Conservation (phyloP, 2,888 invertebrate genomes). For the Nineta flava region DNA sequence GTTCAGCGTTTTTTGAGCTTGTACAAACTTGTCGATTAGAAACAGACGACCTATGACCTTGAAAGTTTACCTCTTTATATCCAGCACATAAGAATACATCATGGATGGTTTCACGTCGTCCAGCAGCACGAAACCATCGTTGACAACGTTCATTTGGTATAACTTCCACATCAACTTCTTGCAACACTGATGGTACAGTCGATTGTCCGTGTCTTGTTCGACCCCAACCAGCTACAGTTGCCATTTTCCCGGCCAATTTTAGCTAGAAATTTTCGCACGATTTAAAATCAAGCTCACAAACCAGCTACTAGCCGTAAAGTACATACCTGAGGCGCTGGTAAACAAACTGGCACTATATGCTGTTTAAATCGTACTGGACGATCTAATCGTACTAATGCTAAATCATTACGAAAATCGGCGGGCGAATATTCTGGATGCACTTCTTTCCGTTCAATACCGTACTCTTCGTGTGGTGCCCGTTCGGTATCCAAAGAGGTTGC, state of each 20-base stretch:
- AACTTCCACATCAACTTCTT: slow-evolving; percentile 73
- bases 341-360: slow-evolving; percentile 82
- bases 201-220: slow-evolving; percentile 76
- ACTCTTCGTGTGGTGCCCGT: slow-evolving; percentile 73
- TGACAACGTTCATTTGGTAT: slow-evolving; percentile 83
- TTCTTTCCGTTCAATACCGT: slow-evolving; percentile 73
- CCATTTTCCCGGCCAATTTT: slow-evolving; percentile 72
- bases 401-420: slow-evolving; percentile 80
- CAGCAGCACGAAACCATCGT: slow-evolving; percentile 83
- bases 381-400: slow-evolving; percentile 68
- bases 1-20: too few relatives aligned
- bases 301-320: neutral
- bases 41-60: too few relatives aligned
- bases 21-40: too few relatives aligned
- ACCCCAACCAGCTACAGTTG: slow-evolving; percentile 89
- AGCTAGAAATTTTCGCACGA: slow-evolving; percentile 24
- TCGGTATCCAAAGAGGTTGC: slow-evolving; percentile 28
- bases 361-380: slow-evolving; percentile 75
- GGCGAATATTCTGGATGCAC: slow-evolving; percentile 84
- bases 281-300: neutral
- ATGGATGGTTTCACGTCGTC: slow-evolving; percentile 79
- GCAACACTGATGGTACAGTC: slow-evolving; percentile 72
- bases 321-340: slow-evolving; percentile 51
- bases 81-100: slow-evolving; percentile 88
- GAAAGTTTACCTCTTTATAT: slow-evolving; percentile 64